These are phyloP conservation scores for Myripristis jacobus DNA, from an alignment of 2,797 vertebrate species.

Conservation along the genomic window DNA sequence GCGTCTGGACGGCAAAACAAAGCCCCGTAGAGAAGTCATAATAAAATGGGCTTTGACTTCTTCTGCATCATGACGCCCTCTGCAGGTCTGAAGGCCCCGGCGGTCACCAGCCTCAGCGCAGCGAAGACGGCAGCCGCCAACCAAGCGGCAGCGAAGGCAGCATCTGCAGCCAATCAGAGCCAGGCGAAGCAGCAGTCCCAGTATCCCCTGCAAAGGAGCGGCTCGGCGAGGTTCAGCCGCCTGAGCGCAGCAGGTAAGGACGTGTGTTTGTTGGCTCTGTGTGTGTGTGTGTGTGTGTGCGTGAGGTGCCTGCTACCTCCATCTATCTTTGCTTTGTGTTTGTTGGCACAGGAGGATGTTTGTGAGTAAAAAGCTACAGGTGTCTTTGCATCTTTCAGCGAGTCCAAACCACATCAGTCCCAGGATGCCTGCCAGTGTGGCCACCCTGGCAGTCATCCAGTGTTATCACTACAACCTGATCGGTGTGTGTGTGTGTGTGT, in stretches of 20 bases:
- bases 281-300: conserved; percentile 23
- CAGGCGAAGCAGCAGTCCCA: conserved; percentile 54
- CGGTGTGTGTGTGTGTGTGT: neutral
- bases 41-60: conserved; percentile 37
- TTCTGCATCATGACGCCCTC: conserved; percentile 42
- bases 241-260: conserved; percentile 60
- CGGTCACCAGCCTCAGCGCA: conserved; percentile 38
- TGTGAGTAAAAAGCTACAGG: neutral
- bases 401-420: neutral
- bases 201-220: conserved; percentile 68
- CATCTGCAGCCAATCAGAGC: conserved; percentile 37
- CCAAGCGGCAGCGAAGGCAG: conserved; percentile 42
- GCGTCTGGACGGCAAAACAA: neutral
- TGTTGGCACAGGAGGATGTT: neutral
- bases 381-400: neutral
- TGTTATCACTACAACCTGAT: neutral
- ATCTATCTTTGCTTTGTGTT: neutral
- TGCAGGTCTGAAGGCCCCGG: conserved; percentile 72
- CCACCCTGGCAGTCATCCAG: conserved; percentile 4
- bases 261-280: conserved; percentile 21
- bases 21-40: too few species aligned
- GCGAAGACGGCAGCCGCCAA: conserved; percentile 36
- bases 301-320: neutral
- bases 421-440: conserved; percentile 3
- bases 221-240: conserved; percentile 64